Percentiles rank a stretch among this genome's conserved stretches.
These are phyloP conservation scores for Ibidorhyncha struthersii DNA, from an alignment of 2,113 vertebrate genomes.

Conservation along the genomic window DNA sequence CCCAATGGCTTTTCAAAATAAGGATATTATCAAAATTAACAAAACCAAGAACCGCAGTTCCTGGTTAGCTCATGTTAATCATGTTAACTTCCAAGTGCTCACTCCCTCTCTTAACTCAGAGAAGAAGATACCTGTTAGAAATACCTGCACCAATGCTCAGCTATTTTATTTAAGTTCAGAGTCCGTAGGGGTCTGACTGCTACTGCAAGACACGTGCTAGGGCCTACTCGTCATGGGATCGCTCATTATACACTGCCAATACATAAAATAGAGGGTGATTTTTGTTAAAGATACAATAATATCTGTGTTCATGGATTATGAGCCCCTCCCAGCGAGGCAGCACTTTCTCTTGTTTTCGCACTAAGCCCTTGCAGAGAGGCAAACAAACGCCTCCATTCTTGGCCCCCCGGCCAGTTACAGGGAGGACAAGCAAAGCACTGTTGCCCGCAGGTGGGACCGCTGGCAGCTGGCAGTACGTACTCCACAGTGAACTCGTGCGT, in stretches of 20 bases:
- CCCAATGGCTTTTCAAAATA: not conserved
- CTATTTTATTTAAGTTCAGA: not conserved
- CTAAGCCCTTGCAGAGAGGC: not conserved
- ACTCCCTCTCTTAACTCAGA: not conserved
- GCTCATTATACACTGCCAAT: not conserved
- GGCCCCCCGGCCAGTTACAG: accelerated
- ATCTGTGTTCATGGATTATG: not conserved
- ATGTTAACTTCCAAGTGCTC: not conserved
- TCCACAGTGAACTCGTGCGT: slow-evolving; percentile 89
- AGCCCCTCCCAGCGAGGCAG: not conserved
- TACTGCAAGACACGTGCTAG: not conserved
- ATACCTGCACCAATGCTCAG: not conserved
- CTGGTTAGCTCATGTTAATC: not conserved
- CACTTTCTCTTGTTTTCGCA: not conserved
- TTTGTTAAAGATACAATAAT: not conserved
- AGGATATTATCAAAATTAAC: not conserved
- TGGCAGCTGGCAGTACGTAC: slow-evolving; percentile 68
- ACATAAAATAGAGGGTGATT: not conserved
- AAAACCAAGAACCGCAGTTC: not conserved
- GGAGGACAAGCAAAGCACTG: not conserved
- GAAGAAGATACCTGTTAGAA: not conserved
- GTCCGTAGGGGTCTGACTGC: accelerated
- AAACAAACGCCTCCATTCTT: not conserved
- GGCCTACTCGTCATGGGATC: not conserved
- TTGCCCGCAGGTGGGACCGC: not conserved